phyloP scores from a whole-genome alignment of 1,140 invertebrate species.

The Zaprionus camerounensis region DNA sequence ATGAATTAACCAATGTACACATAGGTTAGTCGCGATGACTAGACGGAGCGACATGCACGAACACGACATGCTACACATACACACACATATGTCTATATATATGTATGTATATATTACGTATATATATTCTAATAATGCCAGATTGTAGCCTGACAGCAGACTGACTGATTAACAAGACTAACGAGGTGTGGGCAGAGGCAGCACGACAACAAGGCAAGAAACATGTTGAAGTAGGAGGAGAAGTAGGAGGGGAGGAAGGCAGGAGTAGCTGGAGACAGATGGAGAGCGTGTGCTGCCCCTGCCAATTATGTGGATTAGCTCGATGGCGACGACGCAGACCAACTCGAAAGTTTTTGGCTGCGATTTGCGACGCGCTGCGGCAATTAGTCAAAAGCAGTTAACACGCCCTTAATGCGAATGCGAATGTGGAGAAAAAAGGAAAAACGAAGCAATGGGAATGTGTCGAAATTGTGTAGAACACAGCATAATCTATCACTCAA shows the following conservation, averaged over 20 bases:
- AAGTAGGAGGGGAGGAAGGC: not conserved
- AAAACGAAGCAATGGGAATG: not conserved
- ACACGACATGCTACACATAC: constrained; percentile 28
- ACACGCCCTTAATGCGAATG: constrained; percentile 43
- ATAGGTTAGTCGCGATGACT: constrained; percentile 26
- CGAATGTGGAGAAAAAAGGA: not conserved
- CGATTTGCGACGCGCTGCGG: constrained; percentile 49
- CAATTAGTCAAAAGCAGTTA: constrained; percentile 63
- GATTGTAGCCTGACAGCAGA: constrained; percentile 26
- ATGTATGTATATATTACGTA: constrained; percentile 11
- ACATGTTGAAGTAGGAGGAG: not conserved
- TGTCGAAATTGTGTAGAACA: constrained; percentile 33
- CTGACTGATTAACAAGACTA: constrained; percentile 54
- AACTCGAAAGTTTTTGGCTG: constrained; percentile 48
- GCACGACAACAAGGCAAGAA: constrained; percentile 3
- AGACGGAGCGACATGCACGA: constrained; percentile 29
- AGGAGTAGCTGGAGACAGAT: not conserved
- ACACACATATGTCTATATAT: not conserved
- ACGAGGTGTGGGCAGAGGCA: constrained; percentile 5
- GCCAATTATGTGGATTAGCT: constrained; percentile 54
- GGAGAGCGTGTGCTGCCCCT: constrained; percentile 5
- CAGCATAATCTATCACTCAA: constrained; percentile 35
- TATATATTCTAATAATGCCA: constrained; percentile 6
- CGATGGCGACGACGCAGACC: not conserved
- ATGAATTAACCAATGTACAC: constrained; percentile 44